Evolutionary conservation across 2,797 vertebrate genomes (phyloP).

Genomic region (Martes flavigula): DNA sequence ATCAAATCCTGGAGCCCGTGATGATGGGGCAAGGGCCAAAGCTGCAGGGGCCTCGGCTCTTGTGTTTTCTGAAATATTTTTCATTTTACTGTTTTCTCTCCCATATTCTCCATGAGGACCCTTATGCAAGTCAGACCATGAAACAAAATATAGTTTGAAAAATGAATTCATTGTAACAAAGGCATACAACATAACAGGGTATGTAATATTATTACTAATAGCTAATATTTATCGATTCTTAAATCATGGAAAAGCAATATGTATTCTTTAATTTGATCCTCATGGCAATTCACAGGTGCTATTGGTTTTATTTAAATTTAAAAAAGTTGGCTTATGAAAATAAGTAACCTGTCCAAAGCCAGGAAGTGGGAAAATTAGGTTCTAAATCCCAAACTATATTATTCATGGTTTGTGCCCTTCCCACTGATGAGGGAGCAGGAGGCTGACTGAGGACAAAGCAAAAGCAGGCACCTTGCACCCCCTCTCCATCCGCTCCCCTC

Average conservation of each 20-base stretch:
- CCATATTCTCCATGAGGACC: neutral
- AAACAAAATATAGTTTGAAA: conserved; percentile 32
- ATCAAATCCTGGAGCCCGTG: neutral
- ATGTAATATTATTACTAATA: neutral
- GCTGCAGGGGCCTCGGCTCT: neutral
- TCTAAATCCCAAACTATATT: neutral
- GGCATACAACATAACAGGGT: neutral
- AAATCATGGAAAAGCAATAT: neutral
- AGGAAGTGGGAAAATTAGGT: neutral
- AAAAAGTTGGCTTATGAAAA: neutral
- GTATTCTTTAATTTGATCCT: neutral
- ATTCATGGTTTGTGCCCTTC: neutral
- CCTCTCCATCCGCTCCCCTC: too few species aligned
- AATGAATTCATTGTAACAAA: neutral
- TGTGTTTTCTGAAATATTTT: conserved; percentile 34
- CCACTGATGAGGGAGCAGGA: too few species aligned
- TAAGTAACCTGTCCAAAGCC: neutral
- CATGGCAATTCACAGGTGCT: neutral
- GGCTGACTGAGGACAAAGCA: too few species aligned
- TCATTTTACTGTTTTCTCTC: conserved; percentile 9
- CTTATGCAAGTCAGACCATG: neutral
- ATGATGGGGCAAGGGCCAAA: neutral
- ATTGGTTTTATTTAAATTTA: neutral
- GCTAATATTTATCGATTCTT: neutral
- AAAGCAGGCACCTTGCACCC: too few species aligned